Conservation (phyloP, 2,888 invertebrate species). For the Stenodema calcarata region DNA sequence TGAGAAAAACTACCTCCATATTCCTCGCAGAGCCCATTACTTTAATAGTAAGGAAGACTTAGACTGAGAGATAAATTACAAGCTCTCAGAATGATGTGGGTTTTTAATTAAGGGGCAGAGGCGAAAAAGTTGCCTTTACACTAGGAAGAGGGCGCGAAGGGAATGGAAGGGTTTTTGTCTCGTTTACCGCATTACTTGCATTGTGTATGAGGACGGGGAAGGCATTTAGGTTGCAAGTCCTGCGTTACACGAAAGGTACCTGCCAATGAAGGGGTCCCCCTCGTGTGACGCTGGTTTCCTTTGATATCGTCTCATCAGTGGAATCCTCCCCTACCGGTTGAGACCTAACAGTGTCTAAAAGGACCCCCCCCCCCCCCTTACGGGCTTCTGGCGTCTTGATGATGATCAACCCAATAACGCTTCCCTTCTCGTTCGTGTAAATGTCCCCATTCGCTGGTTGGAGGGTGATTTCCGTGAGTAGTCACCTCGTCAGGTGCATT, state of each 20-base stretch:
- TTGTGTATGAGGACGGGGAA: background rate
- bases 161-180: background rate
- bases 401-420: background rate
- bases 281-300: background rate
- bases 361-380: background rate
- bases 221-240: background rate
- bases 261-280: background rate
- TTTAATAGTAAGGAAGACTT: background rate
- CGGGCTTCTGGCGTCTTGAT: background rate
- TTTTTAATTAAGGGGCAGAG: constrained; percentile 9
- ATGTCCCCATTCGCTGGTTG: background rate
- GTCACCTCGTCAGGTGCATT: background rate
- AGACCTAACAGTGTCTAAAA: background rate
- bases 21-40: background rate
- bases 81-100: constrained; percentile 10
- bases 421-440: background rate
- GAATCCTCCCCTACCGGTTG: background rate
- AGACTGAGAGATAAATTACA: background rate
- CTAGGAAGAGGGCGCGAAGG: background rate
- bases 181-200: constrained; percentile 12
- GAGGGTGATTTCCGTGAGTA: background rate
- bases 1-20: background rate
- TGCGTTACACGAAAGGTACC: background rate
- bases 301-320: background rate
- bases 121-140: background rate